These are phyloP conservation scores for Vanessa atalanta DNA, from an alignment of 1,140 invertebrate species.

Conservation along the genomic window DNA sequence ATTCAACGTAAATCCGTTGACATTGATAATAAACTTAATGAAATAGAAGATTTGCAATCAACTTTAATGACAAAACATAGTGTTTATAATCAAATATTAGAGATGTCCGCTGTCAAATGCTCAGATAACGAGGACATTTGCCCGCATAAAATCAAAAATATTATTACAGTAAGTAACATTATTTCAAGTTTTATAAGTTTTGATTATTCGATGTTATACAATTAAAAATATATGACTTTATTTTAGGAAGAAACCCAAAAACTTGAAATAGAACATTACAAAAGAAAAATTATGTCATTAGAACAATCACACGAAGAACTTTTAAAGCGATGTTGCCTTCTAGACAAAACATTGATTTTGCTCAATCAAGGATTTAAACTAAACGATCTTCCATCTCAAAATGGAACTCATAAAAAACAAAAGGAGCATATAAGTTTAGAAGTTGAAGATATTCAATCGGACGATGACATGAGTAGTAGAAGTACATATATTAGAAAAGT, in stretches of 20 bases:
- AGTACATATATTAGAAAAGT: slow-evolving; percentile 39
- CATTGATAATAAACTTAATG: slow-evolving; percentile 57
- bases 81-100: slow-evolving; percentile 64
- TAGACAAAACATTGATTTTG: slow-evolving; percentile 62
- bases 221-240: background rate
- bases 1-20: slow-evolving; percentile 53
- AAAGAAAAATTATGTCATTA: slow-evolving; percentile 57
- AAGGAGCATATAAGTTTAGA: slow-evolving; percentile 13
- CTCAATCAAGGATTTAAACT: slow-evolving; percentile 61
- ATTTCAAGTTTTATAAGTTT: slow-evolving; percentile 10
- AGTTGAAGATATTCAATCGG: slow-evolving; percentile 55
- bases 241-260: slow-evolving; percentile 56
- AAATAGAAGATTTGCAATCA: slow-evolving; percentile 65
- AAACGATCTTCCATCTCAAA: slow-evolving; percentile 16
- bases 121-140: slow-evolving; percentile 57
- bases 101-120: slow-evolving; percentile 58
- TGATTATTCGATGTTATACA: background rate
- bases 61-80: slow-evolving; percentile 65
- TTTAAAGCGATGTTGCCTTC: slow-evolving; percentile 55
- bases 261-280: slow-evolving; percentile 58
- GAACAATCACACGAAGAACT: slow-evolving; percentile 54
- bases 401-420: slow-evolving; percentile 9
- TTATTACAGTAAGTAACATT: slow-evolving; percentile 55
- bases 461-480: slow-evolving; percentile 54
- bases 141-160: slow-evolving; percentile 64